Conservation (phyloP, 2,888 invertebrate genomes). For the Patella depressa region DNA sequence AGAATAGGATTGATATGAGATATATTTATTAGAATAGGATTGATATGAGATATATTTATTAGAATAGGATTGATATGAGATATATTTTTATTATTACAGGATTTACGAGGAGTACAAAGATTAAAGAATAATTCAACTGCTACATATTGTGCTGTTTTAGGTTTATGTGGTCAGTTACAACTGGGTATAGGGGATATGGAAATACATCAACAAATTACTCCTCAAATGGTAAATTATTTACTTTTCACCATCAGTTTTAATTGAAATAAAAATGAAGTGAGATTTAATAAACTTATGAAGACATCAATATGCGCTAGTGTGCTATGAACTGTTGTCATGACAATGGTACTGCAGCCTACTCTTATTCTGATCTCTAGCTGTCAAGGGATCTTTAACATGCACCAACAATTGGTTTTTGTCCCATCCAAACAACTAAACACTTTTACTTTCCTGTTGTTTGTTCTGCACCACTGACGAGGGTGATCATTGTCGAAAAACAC, state of each 20-base stretch:
- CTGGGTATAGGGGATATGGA: conserved; percentile 89
- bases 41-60: not conserved
- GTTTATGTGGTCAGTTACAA: conserved; percentile 82
- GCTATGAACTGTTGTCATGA: too few relatives aligned
- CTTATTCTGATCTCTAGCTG: too few relatives aligned
- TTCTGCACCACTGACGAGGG: too few relatives aligned
- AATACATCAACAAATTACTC: conserved; percentile 80
- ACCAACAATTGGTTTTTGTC: too few relatives aligned
- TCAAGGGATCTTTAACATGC: too few relatives aligned
- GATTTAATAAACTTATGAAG: not conserved
- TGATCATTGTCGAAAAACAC: too few relatives aligned
- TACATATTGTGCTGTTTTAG: conserved; percentile 83
- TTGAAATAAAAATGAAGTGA: not conserved
- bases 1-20: not conserved
- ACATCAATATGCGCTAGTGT: not conserved
- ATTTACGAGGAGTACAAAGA: conserved; percentile 52
- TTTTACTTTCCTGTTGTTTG: too few relatives aligned
- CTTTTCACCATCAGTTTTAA: not conserved
- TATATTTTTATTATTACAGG: conserved; percentile 38
- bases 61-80: too few relatives aligned
- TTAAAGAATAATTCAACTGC: conserved; percentile 74
- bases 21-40: too few relatives aligned
- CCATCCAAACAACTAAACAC: too few relatives aligned
- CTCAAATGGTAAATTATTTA: conserved; percentile 70
- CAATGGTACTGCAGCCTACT: too few relatives aligned